phyloP scores from a whole-genome alignment of 2,113 vertebrate species.

The Rattus norvegicus region GRCr8 NC_086033.1:61887001-61887500 shows the following conservation, averaged over 20 bases:
- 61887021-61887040: background rate
- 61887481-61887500: background rate
- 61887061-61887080: background rate
- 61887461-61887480: background rate
- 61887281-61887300: background rate
- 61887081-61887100: background rate
- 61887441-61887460: background rate
- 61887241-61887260: background rate
- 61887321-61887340: background rate
- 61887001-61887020: background rate
- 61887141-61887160: background rate
- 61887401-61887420: background rate
- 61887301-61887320: background rate
- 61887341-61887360: background rate
- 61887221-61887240: background rate
- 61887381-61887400: background rate
- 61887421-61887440: background rate
- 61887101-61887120: background rate
- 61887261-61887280: background rate
- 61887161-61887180: background rate
- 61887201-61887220: fast-evolving
- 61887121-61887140: fast-evolving
- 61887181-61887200: background rate
- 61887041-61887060: background rate
- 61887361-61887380: background rate